Conservation (phyloP, 2,113 vertebrate genomes). For the Oryzias celebensis region DNA sequence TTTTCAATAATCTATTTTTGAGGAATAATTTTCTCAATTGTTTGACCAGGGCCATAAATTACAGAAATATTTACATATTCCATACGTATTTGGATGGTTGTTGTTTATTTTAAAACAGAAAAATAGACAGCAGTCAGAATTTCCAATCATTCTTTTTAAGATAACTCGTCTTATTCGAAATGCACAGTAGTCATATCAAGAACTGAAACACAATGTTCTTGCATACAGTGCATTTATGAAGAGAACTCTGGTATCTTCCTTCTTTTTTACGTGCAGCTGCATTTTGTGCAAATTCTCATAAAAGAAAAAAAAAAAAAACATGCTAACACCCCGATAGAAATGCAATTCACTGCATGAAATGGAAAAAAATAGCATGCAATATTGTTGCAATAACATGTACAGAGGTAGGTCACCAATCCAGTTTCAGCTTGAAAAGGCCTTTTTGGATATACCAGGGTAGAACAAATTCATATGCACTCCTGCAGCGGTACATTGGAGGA, state of each 20-base stretch:
- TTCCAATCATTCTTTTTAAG: background rate
- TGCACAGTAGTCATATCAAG: too few relatives aligned
- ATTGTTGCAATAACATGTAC: slow-evolving; percentile 1
- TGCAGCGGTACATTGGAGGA: background rate
- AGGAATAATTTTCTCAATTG: too few relatives aligned
- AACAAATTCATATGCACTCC: slow-evolving; percentile 7
- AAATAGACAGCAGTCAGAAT: background rate
- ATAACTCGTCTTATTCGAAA: background rate
- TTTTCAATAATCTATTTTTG: too few relatives aligned
- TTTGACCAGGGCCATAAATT: too few relatives aligned
- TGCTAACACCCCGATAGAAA: slow-evolving; percentile 5
- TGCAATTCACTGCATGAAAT: slow-evolving; percentile 8
- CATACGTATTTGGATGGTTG: too few relatives aligned
- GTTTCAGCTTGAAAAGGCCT: slow-evolving; percentile 2
- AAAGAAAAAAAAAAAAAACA: background rate
- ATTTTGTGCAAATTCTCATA: slow-evolving; percentile 1
- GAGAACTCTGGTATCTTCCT: too few relatives aligned
- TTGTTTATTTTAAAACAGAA: background rate
- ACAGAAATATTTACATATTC: too few relatives aligned
- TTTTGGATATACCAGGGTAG: background rate
- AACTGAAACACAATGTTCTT: too few relatives aligned
- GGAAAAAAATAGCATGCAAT: slow-evolving; percentile 14
- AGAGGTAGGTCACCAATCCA: slow-evolving; percentile 26
- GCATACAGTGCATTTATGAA: slow-evolving; percentile 6
- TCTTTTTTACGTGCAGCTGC: slow-evolving; percentile 15